Base-by-base conservation (phyloP, 2,888 invertebrate genomes). In the Mechanitis mazaeus region DNA sequence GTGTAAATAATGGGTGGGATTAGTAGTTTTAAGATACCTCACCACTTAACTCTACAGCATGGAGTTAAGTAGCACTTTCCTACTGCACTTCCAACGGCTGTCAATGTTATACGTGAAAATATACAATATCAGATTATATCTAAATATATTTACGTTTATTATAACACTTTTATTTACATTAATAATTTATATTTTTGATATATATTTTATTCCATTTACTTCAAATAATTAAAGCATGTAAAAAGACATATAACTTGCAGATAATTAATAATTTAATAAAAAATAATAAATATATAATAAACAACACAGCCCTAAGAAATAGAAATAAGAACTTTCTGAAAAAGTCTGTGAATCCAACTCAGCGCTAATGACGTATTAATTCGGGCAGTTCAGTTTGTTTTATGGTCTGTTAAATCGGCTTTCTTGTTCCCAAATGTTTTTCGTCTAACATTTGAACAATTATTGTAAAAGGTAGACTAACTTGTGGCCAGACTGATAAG, bases 361-460 rank as follows among this genome's bases (percentile, higher is more conserved):
- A 54, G 64, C 71, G 64, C 77, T 81, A 83, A 83, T 78, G 83
- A 79, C 77, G 73, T 77, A 80, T 81, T 77, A 80, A 75, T 71
- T 69, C 69, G 58, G 65, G 66, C 65, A 62, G 65, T 67, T 55
- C 68, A 67, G 61, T 68, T 68, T 62, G 62, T 64, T 68, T 69
- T 66, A 64, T 65, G 67, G 65, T 57, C 59, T 58, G 67, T 65
- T 68, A 65, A 68, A 65, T 55, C 57, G 12, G 7, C 42, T 42
- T 56, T 31, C 58, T 38, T 47, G 31, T 28, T 50, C 50, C 50
- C 31, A 50, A 50, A 50, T 50, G 31, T 31, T 9, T 50, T 50
- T 50, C 50, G 31, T 50, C 50, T 50, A 50, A 50, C 50, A 50
- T 50, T 31, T 9, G 31, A 42, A 50, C 31, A 50, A 50, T 50